These are phyloP conservation scores for Microctonus aethiopoides DNA, from an alignment of 2,888 invertebrate genomes.

Conservation along the genomic window DNA sequence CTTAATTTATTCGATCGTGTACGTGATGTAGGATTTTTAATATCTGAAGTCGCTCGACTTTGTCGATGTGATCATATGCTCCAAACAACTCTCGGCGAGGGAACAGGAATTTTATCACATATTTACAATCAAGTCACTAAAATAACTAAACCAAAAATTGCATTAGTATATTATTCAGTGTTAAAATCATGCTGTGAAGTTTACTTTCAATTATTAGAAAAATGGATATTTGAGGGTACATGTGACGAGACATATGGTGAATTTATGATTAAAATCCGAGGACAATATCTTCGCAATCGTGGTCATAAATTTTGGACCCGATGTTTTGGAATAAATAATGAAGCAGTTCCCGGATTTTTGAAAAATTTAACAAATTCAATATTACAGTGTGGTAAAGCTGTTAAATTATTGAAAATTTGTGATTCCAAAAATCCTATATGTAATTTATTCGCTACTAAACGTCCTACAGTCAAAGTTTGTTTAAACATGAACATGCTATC, in stretches of 20 bases:
- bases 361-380: conserved; percentile 74
- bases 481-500: conserved; percentile 69
- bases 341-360: conserved; percentile 76
- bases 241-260: conserved; percentile 85
- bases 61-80: conserved; percentile 53
- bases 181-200: conserved; percentile 71
- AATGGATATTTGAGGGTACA: conserved; percentile 88
- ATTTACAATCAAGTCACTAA: conserved; percentile 74
- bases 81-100: conserved; percentile 59
- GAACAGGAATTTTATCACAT: conserved; percentile 74
- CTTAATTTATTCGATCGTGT: conserved; percentile 50
- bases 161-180: conserved; percentile 71
- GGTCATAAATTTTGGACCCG: conserved; percentile 78
- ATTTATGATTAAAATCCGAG: conserved; percentile 82
- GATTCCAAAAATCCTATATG: conserved; percentile 74
- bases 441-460: conserved; percentile 69
- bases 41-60: conserved; percentile 56
- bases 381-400: conserved; percentile 80
- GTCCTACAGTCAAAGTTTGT: conserved; percentile 71
- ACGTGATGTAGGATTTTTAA: conserved; percentile 53
- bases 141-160: conserved; percentile 71
- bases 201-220: conserved; percentile 78
- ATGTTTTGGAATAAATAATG: conserved; percentile 70
- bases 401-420: conserved; percentile 77
- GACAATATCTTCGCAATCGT: conserved; percentile 74